phyloP scores from a whole-genome alignment of 2,888 invertebrate species.

The Dermolepida albohirtum region DNA sequence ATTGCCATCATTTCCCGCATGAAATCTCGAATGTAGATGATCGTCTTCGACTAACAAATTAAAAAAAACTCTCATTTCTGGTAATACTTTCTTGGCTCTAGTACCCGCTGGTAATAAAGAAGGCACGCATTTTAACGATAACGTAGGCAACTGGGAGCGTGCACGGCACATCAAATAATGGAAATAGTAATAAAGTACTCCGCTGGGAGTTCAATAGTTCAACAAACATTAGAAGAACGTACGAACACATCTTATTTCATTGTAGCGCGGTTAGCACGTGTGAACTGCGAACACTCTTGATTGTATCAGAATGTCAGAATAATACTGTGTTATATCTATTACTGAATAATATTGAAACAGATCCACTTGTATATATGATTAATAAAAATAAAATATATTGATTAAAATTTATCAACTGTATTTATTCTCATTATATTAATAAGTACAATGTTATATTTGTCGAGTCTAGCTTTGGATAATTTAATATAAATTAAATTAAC shows the following conservation, averaged over 20 bases:
- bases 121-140: slow-evolving; percentile 32
- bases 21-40: slow-evolving; percentile 28
- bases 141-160: slow-evolving; percentile 24
- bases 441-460: too few species aligned
- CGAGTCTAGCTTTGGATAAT: too few species aligned
- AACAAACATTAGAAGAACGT: slow-evolving; percentile 12
- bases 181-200: slow-evolving; percentile 29
- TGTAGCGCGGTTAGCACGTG: not conserved
- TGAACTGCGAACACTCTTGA: not conserved
- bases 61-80: slow-evolving; percentile 9
- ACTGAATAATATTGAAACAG: too few species aligned
- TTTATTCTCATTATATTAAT: too few species aligned
- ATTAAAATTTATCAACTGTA: too few species aligned
- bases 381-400: too few species aligned
- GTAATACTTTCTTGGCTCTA: slow-evolving; percentile 25
- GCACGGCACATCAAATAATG: slow-evolving; percentile 31
- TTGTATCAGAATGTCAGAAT: not conserved
- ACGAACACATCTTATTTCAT: slow-evolving; percentile 21
- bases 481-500: too few species aligned
- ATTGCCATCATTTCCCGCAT: slow-evolving; percentile 32
- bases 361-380: too few species aligned
- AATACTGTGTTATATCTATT: too few species aligned
- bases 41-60: slow-evolving; percentile 21
- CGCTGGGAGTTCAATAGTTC: slow-evolving; percentile 31
- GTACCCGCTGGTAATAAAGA: slow-evolving; percentile 27